Conservation (phyloP, 2,797 vertebrate genomes). For the Sebastes steindachneri region DNA sequence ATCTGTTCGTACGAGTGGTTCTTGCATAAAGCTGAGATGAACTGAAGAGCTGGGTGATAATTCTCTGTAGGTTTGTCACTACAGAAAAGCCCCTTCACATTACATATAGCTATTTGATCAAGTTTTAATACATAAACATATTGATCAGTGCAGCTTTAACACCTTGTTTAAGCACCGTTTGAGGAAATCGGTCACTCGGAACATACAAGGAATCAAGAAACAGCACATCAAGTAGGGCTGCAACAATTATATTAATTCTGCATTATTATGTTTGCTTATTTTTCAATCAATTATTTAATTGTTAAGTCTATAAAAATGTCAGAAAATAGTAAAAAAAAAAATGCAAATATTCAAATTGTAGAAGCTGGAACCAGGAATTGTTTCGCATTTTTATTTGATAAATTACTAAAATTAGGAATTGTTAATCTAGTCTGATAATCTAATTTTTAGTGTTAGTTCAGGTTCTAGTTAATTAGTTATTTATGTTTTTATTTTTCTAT, state of each 20-base stretch:
- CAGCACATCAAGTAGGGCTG: not conserved
- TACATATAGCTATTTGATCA: not conserved
- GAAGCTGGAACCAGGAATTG: not conserved
- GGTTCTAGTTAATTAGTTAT: not conserved
- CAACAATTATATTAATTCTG: not conserved
- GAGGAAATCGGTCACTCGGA: no score
- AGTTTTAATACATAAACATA: not conserved
- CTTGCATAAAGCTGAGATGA: not conserved
- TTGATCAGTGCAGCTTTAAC: no score
- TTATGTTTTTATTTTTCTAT: not conserved
- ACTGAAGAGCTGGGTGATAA: not conserved
- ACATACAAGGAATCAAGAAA: no score
- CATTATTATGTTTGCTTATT: no score
- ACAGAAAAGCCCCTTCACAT: not conserved
- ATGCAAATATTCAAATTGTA: not conserved
- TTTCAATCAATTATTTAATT: not conserved
- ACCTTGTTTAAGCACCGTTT: no score
- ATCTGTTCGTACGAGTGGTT: not conserved
- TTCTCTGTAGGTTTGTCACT: not conserved
- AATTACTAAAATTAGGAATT: not conserved
- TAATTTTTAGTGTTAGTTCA: not conserved
- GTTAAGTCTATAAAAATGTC: rapidly evolving
- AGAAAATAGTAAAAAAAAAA: not conserved
- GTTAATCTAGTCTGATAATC: not conserved
- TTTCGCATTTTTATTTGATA: not conserved